Evolutionary conservation across 35 echinoderm and acorn worm genomes (phyloP), one percentile per base, ranked within the genome.

Genomic region (Anneissia japonica): DNA sequence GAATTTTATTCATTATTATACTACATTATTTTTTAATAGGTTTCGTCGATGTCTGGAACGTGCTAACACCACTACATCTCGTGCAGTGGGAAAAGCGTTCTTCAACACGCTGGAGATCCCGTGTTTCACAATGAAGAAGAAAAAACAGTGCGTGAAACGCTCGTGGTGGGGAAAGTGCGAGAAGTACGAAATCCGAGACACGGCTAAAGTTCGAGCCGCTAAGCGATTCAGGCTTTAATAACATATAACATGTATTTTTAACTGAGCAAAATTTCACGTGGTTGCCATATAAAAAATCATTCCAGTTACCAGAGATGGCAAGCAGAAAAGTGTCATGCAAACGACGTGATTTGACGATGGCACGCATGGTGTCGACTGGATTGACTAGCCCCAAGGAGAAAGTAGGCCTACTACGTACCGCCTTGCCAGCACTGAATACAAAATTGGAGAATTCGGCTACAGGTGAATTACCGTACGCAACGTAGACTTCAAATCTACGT

Each of bases 1-100:
- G n/a, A n/a, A n/a, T n/a, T n/a, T n/a, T n/a, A n/a, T n/a, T n/a
- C n/a, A n/a, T n/a, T n/a, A n/a, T n/a, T n/a, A n/a, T n/a, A n/a
- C n/a, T 30, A 30, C 3, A 46, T 55, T 51, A 19, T 83, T 23
- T 35, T 41, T 23, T 21, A 35, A n/a, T 46, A 92, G 90, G 77
- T 93, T 93, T 83, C 87, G 89, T 75, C 79, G 82, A 35, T 93
- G 92, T 81, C 72, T 93, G 32, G 84, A 88, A 77, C 74, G 76
- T 32, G 83, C 83, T 4, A 32, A 72, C 30, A 89, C 83, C 16
- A 46, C 87, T 0, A 84, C 89, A 32, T 81, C 92, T 6, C 37
- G 36, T 16, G 36, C 84, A 11, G 77, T 93, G 7, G 92, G 87
- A 12, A 84, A 93, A 34, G 28, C 39, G 43, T 93, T 46, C 78